Evolutionary conservation across 2,797 vertebrate species (phyloP), one percentile per base, ranked within the genome.

Genomic region (Neomorphus geoffroyi): DNA sequence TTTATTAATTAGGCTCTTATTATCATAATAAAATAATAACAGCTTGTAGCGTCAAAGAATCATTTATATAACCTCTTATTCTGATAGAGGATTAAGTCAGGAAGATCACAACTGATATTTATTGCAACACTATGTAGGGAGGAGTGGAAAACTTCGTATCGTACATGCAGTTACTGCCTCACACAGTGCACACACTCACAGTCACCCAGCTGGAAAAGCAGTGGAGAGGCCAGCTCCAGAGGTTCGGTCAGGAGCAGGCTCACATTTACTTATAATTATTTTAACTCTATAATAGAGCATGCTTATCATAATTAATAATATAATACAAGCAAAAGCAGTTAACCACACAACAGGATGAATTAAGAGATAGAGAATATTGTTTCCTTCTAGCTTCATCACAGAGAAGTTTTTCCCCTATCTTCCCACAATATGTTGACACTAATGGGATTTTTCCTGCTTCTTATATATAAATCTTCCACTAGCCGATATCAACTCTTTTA

Each of bases 171-270:
- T n/a, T 43, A 13, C 8, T 32, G 22, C 13, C 14, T 70, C 37
- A 80, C 1, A 4, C 23, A 54, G 17, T 7, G 45, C 21, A 9
- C 18, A 10, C 3, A 10, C 22, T 22, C 0, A 1, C 1, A 3
- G 37, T 67, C 4, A 2, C 18, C 3, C 32, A 72, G 26, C 41
- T 46, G 51, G 13, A 60, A 48, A 26, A 37, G n/a, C 28, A 53
- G 24, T 1, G 3, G 23, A 79, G 35, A 65, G 41, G 32, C 6
- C 12, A 71, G 4, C 4, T 13, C 11, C 60, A 69, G 37, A 1
- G 1, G 4, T 27, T 62, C 6, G 4, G 23, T 54, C 23, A 24
- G 28, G 18, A 70, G 37, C 54, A 57, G 19, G 7, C 17, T 80
- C 80, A 65, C 16, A 23, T 54, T 77, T 80, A 35, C 22, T 41